Evolutionary conservation across 2,797 vertebrate genomes (phyloP), one percentile per base, ranked within the genome.

Genomic region (Tragelaphus eurycerus): DNA sequence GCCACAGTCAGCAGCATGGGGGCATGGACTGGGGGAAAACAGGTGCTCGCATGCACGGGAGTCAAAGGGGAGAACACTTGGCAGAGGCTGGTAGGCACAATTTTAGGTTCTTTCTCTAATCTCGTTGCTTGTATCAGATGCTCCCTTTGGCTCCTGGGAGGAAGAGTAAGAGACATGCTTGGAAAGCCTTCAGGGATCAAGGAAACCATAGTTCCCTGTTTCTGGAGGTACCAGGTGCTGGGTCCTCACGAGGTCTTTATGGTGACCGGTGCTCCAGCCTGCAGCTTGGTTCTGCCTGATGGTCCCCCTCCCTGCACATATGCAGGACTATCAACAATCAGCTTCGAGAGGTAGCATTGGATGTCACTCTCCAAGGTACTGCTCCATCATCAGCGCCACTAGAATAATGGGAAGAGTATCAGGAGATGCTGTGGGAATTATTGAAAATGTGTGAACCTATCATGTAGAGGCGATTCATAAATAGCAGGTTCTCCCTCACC

Each of bases 11-110:
- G 38, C 31, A 17, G 25, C 38, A 57, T 46, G 43, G 15, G 27
- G 25, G 15, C 2, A 15, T n/a, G 14, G 31, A n/a, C 55, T 29
- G 60, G 23, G 23, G 31, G 71, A 67, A 86, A 81, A 43, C 5
- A 2, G 23, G 15, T 52, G 60, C 21, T 64, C 11, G 7, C 2
- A 4, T 17, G 23, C 34, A 9, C 2, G 1, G 6, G 31, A 10
- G 17, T 46, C 83, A 62, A 84, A 52, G 34, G 9, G n/a, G 15
- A 78, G n/a, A 48, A 14, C n/a, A 1, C 31, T 48, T 52, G 14
- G 86, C 12, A 90, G 83, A 15, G 60, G 14, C 34, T n/a, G 15
- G 9, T 3, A 55, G 12, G 16, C 50, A 46, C 43, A 43, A 17
- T 38, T 23, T 31, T 34, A 25, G 54, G 7, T 4, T 19, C 34